A percentile compares a stretch with the other conserved stretches of the same genome.
Conservation (phyloP, 1,140 invertebrate species). For the Steinernema feltiae region DNA sequence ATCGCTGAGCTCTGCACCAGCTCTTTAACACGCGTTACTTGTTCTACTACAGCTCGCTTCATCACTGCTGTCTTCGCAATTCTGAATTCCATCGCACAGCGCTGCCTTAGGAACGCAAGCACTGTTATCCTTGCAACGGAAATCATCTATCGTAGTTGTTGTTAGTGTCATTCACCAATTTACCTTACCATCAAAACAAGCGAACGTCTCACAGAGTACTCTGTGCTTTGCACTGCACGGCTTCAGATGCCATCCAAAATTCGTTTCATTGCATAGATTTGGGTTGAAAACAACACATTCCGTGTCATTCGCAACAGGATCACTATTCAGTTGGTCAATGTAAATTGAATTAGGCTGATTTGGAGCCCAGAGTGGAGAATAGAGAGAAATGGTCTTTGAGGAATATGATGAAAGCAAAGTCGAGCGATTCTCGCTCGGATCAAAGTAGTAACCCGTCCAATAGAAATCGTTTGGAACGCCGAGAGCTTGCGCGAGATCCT, state of each 20-base stretch:
- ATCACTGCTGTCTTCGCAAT: slow-evolving; percentile 51
- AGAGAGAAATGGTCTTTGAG: neutral
- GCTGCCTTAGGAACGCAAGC: slow-evolving; percentile 6
- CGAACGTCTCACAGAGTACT: slow-evolving; percentile 22
- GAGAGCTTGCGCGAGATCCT: slow-evolving; percentile 3
- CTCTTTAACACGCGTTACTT: neutral
- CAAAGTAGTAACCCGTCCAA: slow-evolving; percentile 11
- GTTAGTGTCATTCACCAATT: too few species aligned
- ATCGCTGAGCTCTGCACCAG: neutral
- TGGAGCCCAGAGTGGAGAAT: neutral
- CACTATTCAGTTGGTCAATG: neutral
- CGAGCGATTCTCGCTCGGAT: neutral
- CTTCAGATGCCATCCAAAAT: slow-evolving; percentile 15
- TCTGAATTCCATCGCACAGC: slow-evolving; percentile 25
- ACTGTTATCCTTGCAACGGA: slow-evolving; percentile 20
- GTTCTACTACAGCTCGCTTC: neutral
- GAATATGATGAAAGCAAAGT: neutral
- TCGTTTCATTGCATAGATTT: neutral
- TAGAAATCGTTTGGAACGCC: neutral
- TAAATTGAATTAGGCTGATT: neutral
- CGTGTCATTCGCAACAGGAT: neutral
- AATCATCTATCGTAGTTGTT: too few species aligned
- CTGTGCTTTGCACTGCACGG: neutral
- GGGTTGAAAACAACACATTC: neutral
- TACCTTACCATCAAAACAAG: slow-evolving; percentile 13